Evolutionary conservation across 2,113 vertebrate genomes (phyloP).

Genomic region (Entosphenus tridentatus): DNA sequence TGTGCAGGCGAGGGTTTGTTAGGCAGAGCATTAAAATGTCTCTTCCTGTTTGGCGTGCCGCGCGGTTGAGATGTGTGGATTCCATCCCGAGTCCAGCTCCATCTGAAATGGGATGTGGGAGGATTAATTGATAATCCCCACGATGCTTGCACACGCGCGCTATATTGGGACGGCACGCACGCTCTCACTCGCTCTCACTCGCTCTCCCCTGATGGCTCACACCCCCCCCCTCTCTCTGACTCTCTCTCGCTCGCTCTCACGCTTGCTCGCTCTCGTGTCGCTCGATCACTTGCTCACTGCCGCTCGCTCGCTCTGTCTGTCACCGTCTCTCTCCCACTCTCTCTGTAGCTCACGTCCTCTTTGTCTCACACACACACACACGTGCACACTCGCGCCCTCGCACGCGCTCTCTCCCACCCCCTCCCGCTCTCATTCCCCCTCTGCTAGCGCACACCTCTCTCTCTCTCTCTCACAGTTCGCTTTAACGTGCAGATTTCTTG

Average conservation of each 20-base stretch:
- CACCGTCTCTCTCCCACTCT: background rate
- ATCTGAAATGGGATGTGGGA: too few species aligned
- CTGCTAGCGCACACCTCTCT: background rate
- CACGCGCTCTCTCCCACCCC: background rate
- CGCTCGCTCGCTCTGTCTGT: background rate
- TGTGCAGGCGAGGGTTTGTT: too few species aligned
- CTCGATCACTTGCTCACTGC: background rate
- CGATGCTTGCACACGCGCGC: too few species aligned
- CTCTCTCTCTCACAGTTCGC: background rate
- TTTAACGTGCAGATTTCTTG: too few species aligned
- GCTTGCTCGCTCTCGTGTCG: background rate
- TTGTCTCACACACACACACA: background rate
- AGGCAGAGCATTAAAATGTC: too few species aligned
- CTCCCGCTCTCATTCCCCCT: background rate
- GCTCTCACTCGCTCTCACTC: background rate
- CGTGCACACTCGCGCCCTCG: background rate
- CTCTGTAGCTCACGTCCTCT: background rate
- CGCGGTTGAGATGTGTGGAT: too few species aligned
- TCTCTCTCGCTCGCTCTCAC: slow-evolving; percentile 1
- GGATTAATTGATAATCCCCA: too few species aligned
- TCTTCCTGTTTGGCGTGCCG: too few species aligned
- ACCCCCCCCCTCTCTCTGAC: background rate
- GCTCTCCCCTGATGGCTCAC: background rate
- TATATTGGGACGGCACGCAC: too few species aligned
- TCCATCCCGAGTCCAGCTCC: too few species aligned